These are phyloP conservation scores for Dicrostonyx torquatus DNA, from an alignment of 2,797 vertebrate genomes.

Conservation along the genomic window DNA sequence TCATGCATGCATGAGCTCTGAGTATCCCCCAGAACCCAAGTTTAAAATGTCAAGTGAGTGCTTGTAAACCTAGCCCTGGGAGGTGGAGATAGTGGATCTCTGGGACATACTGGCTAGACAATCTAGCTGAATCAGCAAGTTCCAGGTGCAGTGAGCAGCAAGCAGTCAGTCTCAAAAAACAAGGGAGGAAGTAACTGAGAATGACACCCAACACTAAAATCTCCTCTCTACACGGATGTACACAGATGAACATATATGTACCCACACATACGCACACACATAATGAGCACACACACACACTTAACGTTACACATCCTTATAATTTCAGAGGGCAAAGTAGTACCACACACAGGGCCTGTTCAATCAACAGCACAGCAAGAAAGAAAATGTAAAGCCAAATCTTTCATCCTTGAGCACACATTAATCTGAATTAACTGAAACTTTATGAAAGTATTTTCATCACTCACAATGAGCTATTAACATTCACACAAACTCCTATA, in stretches of 20 bases:
- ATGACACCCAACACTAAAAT: not conserved
- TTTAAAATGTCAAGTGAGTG: not conserved
- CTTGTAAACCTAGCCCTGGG: not conserved
- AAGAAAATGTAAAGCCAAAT: not conserved
- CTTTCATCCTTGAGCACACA: not conserved
- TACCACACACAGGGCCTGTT: not conserved
- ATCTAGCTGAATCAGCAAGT: not conserved
- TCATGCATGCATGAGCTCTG: not conserved
- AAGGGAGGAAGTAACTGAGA: not conserved
- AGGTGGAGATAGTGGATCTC: not conserved
- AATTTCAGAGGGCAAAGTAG: conserved; percentile 20
- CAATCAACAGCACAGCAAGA: not conserved
- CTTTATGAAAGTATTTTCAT: conserved; percentile 45
- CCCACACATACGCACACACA: not conserved
- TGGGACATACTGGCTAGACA: not conserved
- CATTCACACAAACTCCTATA: not conserved
- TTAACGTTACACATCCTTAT: not conserved
- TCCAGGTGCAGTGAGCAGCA: not conserved
- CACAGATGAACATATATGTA: not conserved
- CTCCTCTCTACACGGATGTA: not conserved
- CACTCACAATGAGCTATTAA: conserved; percentile 30
- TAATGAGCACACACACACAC: not conserved
- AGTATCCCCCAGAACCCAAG: not conserved
- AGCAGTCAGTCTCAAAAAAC: not conserved
- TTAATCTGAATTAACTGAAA: conserved; percentile 58